Evolutionary conservation across 2,888 invertebrate species (phyloP).

Genomic region (Coleophora flavipennella): DNA sequence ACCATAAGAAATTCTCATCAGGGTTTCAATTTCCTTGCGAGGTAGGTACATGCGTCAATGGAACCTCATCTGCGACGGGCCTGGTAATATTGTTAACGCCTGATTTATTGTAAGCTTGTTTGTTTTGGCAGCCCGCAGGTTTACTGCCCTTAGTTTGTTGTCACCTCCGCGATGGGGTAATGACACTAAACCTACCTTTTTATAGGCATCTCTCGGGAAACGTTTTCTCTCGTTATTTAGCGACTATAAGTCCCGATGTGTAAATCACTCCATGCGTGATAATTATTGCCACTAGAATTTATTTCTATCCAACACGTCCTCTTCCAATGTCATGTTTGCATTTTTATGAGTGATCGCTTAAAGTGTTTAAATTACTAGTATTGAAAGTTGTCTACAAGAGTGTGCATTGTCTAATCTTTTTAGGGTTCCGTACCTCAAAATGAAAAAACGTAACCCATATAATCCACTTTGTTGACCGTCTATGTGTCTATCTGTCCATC

Average conservation of each 20-base stretch:
- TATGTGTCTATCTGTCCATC: no score
- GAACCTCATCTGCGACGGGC: conserved; percentile 10
- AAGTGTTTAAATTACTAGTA: conserved; percentile 13
- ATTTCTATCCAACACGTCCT: conserved; percentile 20
- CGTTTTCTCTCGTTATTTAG: conserved; percentile 25
- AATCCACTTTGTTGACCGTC: no score
- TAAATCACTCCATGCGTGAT: conserved; percentile 24
- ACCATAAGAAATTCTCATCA: no score
- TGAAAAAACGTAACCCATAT: no score
- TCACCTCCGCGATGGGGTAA: conserved; percentile 29
- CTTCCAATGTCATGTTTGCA: conserved; percentile 12
- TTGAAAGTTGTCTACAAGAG: conserved; percentile 12
- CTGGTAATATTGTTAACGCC: conserved; percentile 13
- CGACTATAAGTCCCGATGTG: conserved; percentile 21
- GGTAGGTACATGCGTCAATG: conserved; percentile 6
- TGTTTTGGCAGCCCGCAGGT: conserved; percentile 27
- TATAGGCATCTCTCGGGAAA: conserved; percentile 24
- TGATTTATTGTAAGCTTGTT: conserved; percentile 26
- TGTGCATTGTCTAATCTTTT: conserved; percentile 1
- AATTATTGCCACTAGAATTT: conserved; percentile 24
- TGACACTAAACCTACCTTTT: conserved; percentile 33
- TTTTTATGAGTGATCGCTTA: conserved; percentile 12
- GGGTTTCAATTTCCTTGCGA: conserved; percentile 9
- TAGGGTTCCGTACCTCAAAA: no score
- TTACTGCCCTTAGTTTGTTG: conserved; percentile 42